Conservation (phyloP, 2,113 vertebrate species). For the Sander vitreus region DNA sequence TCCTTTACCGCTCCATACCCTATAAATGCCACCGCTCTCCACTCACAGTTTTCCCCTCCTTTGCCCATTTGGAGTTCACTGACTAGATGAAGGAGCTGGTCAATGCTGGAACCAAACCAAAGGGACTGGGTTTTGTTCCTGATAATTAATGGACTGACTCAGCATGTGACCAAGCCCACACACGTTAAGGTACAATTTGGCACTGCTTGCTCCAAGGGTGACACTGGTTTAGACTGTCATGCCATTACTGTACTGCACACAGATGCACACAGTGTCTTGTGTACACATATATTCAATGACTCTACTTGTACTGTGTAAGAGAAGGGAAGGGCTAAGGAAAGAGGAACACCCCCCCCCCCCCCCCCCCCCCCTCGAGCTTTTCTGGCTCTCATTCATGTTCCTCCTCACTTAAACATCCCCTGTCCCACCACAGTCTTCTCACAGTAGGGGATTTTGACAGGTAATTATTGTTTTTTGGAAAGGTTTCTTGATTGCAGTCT, state of each 20-base stretch:
- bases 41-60: too few relatives aligned
- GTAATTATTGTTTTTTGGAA: slow-evolving; percentile 15
- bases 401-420: slow-evolving; percentile 29
- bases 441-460: background rate
- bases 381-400: slow-evolving; percentile 37
- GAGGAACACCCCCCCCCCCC: slow-evolving; percentile 61
- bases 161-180: too few relatives aligned
- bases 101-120: too few relatives aligned
- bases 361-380: slow-evolving; percentile 33
- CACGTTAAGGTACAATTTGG: background rate
- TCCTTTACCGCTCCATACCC: too few relatives aligned
- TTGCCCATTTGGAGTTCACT: too few relatives aligned
- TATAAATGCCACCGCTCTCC: too few relatives aligned
- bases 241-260: slow-evolving; percentile 29
- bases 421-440: slow-evolving; percentile 3
- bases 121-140: too few relatives aligned
- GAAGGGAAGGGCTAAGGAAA: slow-evolving; percentile 47
- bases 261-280: slow-evolving; percentile 42
- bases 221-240: slow-evolving; percentile 22
- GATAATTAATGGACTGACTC: too few relatives aligned
- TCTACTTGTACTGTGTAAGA: slow-evolving; percentile 44
- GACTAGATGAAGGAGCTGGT: too few relatives aligned
- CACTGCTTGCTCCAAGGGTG: background rate
- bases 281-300: slow-evolving; percentile 52
- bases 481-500: background rate